Evolutionary conservation across 2,797 vertebrate species (phyloP).

Genomic region (Pogonophryne albipinna): DNA sequence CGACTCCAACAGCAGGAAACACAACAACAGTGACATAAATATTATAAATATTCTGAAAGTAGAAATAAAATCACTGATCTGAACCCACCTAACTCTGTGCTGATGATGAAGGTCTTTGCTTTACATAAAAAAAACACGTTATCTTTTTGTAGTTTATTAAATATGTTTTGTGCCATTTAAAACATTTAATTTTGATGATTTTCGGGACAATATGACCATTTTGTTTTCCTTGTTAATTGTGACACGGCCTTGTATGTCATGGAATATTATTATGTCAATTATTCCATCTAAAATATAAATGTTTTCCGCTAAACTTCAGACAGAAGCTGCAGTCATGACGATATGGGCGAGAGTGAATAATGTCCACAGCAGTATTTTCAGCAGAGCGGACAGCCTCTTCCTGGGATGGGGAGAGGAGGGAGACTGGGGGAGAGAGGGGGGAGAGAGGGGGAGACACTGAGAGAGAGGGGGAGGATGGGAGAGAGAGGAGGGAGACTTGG

Average conservation of each 20-base stretch:
- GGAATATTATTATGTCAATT: no score
- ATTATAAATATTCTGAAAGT: no score
- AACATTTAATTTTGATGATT: no score
- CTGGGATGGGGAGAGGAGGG: conserved; percentile 20
- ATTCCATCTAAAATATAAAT: background rate
- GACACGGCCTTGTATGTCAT: no score
- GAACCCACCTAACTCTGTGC: conserved; percentile 44
- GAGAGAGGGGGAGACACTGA: background rate
- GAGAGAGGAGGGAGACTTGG: no score
- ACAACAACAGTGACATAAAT: background rate
- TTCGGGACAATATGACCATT: no score
- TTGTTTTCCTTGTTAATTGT: no score
- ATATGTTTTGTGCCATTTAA: no score
- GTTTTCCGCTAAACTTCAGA: background rate
- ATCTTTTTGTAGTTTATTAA: no score
- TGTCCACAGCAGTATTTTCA: conserved; percentile 90
- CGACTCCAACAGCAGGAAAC: no score
- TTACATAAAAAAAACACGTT: no score
- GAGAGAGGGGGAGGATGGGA: background rate
- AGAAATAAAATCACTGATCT: fast-evolving
- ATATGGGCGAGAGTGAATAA: conserved; percentile 78
- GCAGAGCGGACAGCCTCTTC: conserved; percentile 63
- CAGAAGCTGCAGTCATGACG: conserved; percentile 75
- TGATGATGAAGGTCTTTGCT: conserved; percentile 44
- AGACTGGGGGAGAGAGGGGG: no score